These are phyloP conservation scores for Diachrysia chrysitis DNA, from an alignment of 2,888 invertebrate genomes.

Conservation along the genomic window DNA sequence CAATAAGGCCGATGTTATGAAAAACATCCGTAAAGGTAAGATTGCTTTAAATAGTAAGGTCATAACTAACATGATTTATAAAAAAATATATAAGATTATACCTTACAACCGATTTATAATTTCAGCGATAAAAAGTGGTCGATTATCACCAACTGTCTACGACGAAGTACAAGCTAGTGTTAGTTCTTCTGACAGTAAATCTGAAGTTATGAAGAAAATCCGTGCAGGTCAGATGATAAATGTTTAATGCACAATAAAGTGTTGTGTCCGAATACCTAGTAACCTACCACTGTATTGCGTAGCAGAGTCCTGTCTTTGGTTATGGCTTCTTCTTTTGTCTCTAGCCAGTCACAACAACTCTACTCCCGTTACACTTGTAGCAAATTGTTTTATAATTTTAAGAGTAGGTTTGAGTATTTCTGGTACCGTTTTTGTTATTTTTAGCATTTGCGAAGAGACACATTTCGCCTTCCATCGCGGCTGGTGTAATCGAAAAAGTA, in stretches of 20 bases:
- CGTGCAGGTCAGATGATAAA: conserved; percentile 17
- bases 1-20: conserved; percentile 16
- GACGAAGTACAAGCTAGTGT: conserved; percentile 29
- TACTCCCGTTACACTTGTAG: no score
- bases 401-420: no score
- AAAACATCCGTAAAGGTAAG: conserved; percentile 32
- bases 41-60: background rate
- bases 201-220: conserved; percentile 32
- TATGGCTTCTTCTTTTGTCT: no score
- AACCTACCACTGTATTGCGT: no score
- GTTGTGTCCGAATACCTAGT: no score
- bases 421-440: no score
- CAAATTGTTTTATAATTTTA: no score
- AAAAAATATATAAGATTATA: background rate
- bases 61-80: no score
- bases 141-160: conserved; percentile 17
- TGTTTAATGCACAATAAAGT: no score
- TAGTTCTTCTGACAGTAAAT: conserved; percentile 16
- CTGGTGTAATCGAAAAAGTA: conserved; percentile 24
- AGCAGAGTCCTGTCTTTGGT: no score
- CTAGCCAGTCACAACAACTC: no score
- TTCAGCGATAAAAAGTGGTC: conserved; percentile 13
- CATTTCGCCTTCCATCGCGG: conserved; percentile 31
- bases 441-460: conserved; percentile 30
- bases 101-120: background rate